Base-by-base conservation (phyloP, 2,888 invertebrate species). In the Dolichopus griseipennis region DNA sequence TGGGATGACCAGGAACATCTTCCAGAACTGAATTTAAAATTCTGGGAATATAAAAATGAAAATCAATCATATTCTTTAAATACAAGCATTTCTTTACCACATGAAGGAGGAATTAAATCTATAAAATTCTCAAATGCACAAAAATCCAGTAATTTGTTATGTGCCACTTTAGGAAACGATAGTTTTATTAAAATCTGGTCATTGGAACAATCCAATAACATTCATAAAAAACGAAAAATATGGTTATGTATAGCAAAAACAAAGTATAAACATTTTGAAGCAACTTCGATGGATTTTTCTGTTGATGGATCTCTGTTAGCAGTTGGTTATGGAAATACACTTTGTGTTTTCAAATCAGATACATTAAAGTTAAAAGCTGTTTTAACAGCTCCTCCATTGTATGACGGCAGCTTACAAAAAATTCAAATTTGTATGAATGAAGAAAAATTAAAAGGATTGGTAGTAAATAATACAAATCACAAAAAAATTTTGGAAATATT, bases 281-380 rank as follows among this genome's bases (percentile, higher is more conserved):
- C 88, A 27, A 83, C 83, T 22, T 84, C 85, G 62, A 82, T 87
- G 3, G 84, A 84, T 64, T 92, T 92, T 79, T 88, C 90, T 0
- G 83, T 84, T 69, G 92, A 93, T 78, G 91, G 91, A n/a, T 90
- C 92, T 0, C 77, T 92, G 33, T 76, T 93, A 63, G 90, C 87
- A 7, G 88, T 89, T 18, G 86, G 86, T 12, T 92, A 89, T 80
- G 86, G 83, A 37, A 82, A 85, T 27, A 84, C 85, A 10, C 77
- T 91, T 65, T 92, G 91, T 1, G 78, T 90, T 33, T 93, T 91
- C 88, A 83, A 85, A 71, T 85, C 88, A 0, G 85, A 86, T 65
- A 82, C 82, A 1, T 83, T 85, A 69, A 82, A 84, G 66, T 74
- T 89, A n/a, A 85, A 86, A 74, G 84, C 85, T 67, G 85, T 85